Conservation (phyloP, 2,797 vertebrate genomes). For the Onychomys arenicola region DNA sequence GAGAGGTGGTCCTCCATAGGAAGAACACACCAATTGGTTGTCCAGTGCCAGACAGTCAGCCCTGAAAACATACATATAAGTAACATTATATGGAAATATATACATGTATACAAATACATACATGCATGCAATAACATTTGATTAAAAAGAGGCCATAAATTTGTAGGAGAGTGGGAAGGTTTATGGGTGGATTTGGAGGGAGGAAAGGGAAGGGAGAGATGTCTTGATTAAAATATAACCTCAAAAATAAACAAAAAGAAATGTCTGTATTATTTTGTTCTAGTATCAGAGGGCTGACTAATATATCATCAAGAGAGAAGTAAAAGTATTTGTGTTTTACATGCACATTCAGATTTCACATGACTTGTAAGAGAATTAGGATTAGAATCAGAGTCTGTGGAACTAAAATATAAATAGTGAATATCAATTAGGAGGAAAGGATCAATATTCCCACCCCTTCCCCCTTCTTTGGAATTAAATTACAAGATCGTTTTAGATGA, state of each 20-base stretch:
- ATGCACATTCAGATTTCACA: slow-evolving; percentile 29
- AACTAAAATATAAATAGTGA: not conserved
- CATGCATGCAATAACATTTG: not conserved
- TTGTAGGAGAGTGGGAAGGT: not conserved
- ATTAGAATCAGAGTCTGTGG: not conserved
- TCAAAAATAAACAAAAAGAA: not conserved
- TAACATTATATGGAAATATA: not conserved
- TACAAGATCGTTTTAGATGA: not conserved
- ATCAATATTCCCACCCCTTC: not conserved
- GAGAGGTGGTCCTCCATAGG: not conserved
- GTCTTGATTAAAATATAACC: not conserved
- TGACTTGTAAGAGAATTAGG: slow-evolving; percentile 31
- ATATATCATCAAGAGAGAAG: not conserved
- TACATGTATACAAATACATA: not conserved
- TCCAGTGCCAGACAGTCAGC: not conserved
- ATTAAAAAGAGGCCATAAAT: not conserved
- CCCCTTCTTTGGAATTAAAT: not conserved
- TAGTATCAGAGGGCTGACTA: not conserved
- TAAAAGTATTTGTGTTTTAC: slow-evolving; percentile 16
- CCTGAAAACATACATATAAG: not conserved
- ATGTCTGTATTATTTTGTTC: not conserved
- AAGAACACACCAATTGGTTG: not conserved
- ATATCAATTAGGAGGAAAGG: not conserved
- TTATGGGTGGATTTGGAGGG: not conserved
- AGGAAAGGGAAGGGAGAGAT: not conserved